Evolutionary conservation across 2,113 vertebrate species (phyloP).

Genomic region (Pristiophorus japonicus): DNA sequence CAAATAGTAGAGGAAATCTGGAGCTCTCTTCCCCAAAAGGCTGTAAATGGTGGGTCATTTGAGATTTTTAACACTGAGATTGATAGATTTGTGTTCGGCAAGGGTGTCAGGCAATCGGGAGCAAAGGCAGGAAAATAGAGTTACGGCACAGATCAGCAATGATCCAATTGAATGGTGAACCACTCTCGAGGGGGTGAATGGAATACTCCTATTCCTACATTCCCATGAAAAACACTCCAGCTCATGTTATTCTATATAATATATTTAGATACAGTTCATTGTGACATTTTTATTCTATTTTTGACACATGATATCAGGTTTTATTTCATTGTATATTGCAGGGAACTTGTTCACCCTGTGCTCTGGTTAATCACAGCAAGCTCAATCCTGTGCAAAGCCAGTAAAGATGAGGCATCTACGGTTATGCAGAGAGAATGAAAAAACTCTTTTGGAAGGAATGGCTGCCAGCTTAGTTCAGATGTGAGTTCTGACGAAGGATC

Average conservation of each 20-base stretch:
- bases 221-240: not conserved
- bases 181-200: not conserved
- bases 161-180: not conserved
- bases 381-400: not conserved
- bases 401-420: not conserved
- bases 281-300: not conserved
- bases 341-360: not conserved
- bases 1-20: not conserved
- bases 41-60: not conserved
- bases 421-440: not conserved
- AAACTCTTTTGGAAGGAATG: not conserved
- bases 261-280: not conserved
- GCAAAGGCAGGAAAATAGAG: not conserved
- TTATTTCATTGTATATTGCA: slow-evolving; percentile 12
- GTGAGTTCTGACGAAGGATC: no score
- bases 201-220: not conserved
- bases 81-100: not conserved
- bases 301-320: not conserved
- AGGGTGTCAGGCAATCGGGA: not conserved
- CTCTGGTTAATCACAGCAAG: not conserved
- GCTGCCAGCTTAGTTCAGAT: slow-evolving; percentile 19
- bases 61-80: not conserved
- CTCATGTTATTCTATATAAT: not conserved
- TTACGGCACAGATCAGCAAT: not conserved
- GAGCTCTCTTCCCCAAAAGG: not conserved